Percentiles rank a stretch among this genome's conserved stretches.
Evolutionary conservation across 2,113 vertebrate species (phyloP).

Genomic region (Podarcis muralis): DNA sequence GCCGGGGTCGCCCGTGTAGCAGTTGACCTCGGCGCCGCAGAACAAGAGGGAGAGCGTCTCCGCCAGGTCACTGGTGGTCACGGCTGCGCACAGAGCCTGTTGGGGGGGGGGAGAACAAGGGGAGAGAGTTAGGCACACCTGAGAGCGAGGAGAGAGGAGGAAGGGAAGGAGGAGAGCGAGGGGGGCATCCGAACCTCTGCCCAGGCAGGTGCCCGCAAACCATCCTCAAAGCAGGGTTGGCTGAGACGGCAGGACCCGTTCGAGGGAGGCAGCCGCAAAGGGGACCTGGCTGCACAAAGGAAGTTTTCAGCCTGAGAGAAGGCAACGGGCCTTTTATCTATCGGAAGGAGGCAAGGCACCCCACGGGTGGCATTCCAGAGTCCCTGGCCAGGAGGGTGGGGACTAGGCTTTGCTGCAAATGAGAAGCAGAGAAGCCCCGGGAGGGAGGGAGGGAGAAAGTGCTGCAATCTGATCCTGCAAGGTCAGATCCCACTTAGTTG

Average conservation of each 20-base stretch:
- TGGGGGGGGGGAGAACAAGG: rapidly evolving
- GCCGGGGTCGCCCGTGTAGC: conserved; percentile 80
- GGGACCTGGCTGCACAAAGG: background rate
- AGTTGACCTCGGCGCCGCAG: conserved; percentile 89
- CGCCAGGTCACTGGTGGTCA: conserved; percentile 89
- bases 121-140: background rate
- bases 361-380: conserved; percentile 39
- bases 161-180: background rate
- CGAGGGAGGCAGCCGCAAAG: background rate
- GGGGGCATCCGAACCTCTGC: background rate
- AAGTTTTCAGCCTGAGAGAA: conserved; percentile 21
- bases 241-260: background rate
- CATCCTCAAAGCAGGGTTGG: rapidly evolving
- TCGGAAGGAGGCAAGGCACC: conserved; percentile 35
- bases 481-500: background rate
- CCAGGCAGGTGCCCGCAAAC: background rate
- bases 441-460: background rate
- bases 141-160: background rate
- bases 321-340: conserved; percentile 8
- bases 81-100: conserved; percentile 89
- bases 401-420: background rate
- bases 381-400: background rate
- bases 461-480: background rate
- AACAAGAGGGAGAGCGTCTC: conserved; percentile 92
- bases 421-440: background rate